Evolutionary conservation across 2,888 invertebrate genomes (phyloP), one percentile per base, ranked within the genome.

Genomic region (Eudasyphora cyanicolor): DNA sequence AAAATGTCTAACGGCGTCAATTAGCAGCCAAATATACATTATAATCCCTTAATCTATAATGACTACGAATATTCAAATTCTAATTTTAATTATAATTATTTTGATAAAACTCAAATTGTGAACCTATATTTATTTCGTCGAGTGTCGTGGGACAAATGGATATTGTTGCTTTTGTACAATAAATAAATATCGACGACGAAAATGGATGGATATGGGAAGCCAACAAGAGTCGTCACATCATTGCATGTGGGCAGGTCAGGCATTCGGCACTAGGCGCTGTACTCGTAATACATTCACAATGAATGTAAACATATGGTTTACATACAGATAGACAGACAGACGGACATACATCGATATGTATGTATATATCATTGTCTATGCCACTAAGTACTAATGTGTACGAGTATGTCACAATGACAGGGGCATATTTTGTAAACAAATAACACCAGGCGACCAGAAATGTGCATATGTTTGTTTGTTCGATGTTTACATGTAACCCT

Each of bases 211-310:
- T 60, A 45, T 42, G 42, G n/a, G 19, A 27, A 74, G 69, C 64
- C 42, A 78, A 77, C 69, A 84, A 86, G 87, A 86, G 88, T 87
- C 88, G 89, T 88, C 88, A 89, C 86, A 87, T 86, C 86, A 5
- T 24, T 79, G 78, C 86, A 62, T 86, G 87, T 86, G 88, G 89
- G 88, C 88, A 88, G 90, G 88, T 89, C 89, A 87, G 87, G 86
- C 86, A 88, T n/a, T n/a, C n/a, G n/a, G n/a, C n/a, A n/a, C n/a
- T n/a, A n/a, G n/a, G n/a, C n/a, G n/a, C 87, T 88, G 17, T 32
- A 35, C 38, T n/a, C 54, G 24, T 60, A 19, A 29, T 60, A 60
- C 29, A 29, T 19, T 60, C 27, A n/a, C 19, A 64, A 64, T 35
- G 35, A 64, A 64, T 64, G 60, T 29, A 60, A 60, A 60, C 29